phyloP scores from a whole-genome alignment of 2,888 invertebrate species.

The Melinaea marsaeus region DNA sequence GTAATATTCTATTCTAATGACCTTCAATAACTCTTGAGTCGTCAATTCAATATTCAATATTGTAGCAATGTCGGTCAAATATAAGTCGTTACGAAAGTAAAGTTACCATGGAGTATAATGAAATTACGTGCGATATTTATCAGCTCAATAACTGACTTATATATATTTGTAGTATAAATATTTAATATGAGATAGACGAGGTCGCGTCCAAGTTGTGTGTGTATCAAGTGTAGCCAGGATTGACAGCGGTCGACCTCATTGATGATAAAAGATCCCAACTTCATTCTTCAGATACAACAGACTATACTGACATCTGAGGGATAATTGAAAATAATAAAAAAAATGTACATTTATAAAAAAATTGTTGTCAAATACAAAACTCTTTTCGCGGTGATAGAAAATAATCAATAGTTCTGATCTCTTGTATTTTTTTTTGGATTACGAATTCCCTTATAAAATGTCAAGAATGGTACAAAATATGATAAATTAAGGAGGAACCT shows the following conservation, averaged over 20 bases:
- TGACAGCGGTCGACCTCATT: constrained; percentile 28
- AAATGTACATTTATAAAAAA: too few relatives aligned
- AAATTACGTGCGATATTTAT: constrained; percentile 9
- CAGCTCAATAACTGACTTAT: too few relatives aligned
- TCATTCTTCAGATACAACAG: constrained; percentile 13
- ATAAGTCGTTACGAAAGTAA: constrained; percentile 21
- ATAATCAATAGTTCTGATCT: too few relatives aligned
- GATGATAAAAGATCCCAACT: constrained; percentile 22
- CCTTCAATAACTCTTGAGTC: constrained; percentile 27
- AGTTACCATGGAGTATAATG: constrained; percentile 6
- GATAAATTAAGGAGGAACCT: constrained; percentile 50
- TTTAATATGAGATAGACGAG: too few relatives aligned
- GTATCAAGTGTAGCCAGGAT: constrained; percentile 26
- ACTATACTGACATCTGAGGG: constrained; percentile 7
- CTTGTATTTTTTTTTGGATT: constrained; percentile 3
- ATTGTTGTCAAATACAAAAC: too few relatives aligned
- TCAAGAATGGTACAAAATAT: constrained; percentile 14
- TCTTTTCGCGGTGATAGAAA: too few relatives aligned
- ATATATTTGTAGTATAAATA: too few relatives aligned
- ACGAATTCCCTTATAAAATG: constrained; percentile 2
- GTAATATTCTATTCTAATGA: constrained; percentile 22
- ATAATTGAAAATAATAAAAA: too few relatives aligned
- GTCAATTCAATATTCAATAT: constrained; percentile 29
- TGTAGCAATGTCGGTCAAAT: constrained; percentile 25
- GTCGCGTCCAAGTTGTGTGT: constrained; percentile 1